phyloP scores from a whole-genome alignment of 2,888 invertebrate genomes.

The Drosophila limbata region DNA sequence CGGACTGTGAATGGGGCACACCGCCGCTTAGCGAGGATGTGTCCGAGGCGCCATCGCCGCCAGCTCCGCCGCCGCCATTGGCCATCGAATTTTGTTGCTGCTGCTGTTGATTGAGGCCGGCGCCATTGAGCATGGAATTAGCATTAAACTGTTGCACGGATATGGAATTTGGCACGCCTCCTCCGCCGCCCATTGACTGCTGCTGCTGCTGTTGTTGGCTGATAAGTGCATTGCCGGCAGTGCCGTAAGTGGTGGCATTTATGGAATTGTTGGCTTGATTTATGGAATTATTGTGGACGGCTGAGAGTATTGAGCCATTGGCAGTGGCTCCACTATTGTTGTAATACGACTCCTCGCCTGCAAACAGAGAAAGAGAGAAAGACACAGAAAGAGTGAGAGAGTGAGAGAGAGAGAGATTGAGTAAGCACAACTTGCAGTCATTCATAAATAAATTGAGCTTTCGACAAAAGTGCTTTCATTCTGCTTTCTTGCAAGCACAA shows the following conservation, averaged over 20 bases:
- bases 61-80: slow-evolving; percentile 55
- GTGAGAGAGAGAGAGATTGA: neutral
- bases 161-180: slow-evolving; percentile 83
- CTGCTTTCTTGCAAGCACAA: slow-evolving; percentile 45
- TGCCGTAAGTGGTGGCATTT: slow-evolving; percentile 80
- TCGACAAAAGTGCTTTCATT: slow-evolving; percentile 25
- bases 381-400: neutral
- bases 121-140: slow-evolving; percentile 76
- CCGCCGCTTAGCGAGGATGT: slow-evolving; percentile 74
- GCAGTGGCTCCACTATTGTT: slow-evolving; percentile 80
- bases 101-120: slow-evolving; percentile 59
- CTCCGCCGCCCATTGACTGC: slow-evolving; percentile 44
- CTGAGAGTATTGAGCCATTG: slow-evolving; percentile 83
- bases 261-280: slow-evolving; percentile 81
- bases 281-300: slow-evolving; percentile 85
- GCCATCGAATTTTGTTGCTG: slow-evolving; percentile 71
- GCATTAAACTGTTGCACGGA: slow-evolving; percentile 85
- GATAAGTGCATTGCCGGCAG: slow-evolving; percentile 73
- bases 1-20: slow-evolving; percentile 85
- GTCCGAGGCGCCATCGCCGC: slow-evolving; percentile 77
- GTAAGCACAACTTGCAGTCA: slow-evolving; percentile 31
- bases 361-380: slow-evolving; percentile 2
- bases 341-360: slow-evolving; percentile 85
- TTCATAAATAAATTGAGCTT: slow-evolving; percentile 62
- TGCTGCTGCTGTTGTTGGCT: slow-evolving; percentile 71